Evolutionary conservation across 2,113 vertebrate species (phyloP), one percentile per base, ranked within the genome.

Genomic region (Pygoscelis antarcticus): DNA sequence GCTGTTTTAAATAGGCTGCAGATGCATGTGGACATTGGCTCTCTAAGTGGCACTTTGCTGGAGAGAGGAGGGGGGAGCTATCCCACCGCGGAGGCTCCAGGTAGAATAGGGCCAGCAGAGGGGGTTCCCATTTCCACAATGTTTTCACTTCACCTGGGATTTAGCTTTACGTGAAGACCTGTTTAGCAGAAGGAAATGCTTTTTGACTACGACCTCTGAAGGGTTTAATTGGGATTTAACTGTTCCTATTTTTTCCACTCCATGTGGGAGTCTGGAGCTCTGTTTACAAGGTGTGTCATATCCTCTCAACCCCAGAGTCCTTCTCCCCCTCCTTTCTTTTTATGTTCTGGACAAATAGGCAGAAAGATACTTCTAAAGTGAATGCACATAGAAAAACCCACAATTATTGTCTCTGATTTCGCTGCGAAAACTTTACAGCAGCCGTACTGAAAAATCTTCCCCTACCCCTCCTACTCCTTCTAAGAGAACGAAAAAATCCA

Each of bases 401-500:
- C 97, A 91, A 97, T 98, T 97, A 97, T 96, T 95, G 95, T 98
- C 97, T 96, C 97, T 42, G 97, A 97, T 97, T 97, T 98, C 21
- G 9, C 97, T 98, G 98, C 91, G 98, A 97, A 98, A 98, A 98
- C 98, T 98, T 98, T 97, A 97, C 97, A 93, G 86, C 29, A 96
- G 96, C 96, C 18, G 46, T 91, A 61, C 97, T 98, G 98, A 98
- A 98, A 98, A 97, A 98, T 98, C 98, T 98, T 97, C 96, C 95
- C 95, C 81, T 98, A 96, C 95, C 95, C 98, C 97, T 98, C 98
- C 98, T 96, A 98, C 98, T 98, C 98, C 98, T 98, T 98, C 98
- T 97, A 96, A 98, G 98, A 99, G 98, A 99, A 99, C 83, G 98
- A 98, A 98, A 99, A 99, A 99, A 99, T 99, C 99, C 98, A 99